Evolutionary conservation across 2,888 invertebrate species (phyloP).

Genomic region (Aquatica leii): DNA sequence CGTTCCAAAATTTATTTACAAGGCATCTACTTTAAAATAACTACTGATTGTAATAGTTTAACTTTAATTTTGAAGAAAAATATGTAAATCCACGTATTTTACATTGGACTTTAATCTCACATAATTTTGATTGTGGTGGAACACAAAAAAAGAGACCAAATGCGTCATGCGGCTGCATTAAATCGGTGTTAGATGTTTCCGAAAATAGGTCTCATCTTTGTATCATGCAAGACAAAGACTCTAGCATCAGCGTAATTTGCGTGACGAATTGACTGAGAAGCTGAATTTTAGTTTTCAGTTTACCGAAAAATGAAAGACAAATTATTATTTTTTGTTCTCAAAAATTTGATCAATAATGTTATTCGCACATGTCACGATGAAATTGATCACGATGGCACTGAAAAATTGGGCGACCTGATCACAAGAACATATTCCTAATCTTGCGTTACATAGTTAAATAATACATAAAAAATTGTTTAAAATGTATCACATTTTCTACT

Average conservation of each 20-base stretch:
- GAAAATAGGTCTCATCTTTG: conserved; percentile 9
- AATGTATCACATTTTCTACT: not conserved
- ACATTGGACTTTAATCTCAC: conserved; percentile 24
- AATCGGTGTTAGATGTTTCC: conserved; percentile 6
- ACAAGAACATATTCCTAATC: conserved; percentile 6
- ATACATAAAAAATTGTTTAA: not conserved
- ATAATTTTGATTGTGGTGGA: conserved; percentile 9
- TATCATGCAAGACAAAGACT: conserved; percentile 2
- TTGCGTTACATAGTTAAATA: too few species aligned
- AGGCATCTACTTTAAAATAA: conserved; percentile 45
- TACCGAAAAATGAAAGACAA: conserved; percentile 5
- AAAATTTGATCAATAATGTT: not conserved
- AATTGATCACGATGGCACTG: conserved; percentile 46
- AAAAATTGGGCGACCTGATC: conserved; percentile 2
- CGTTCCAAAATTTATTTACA: conserved; percentile 41
- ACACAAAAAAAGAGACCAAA: not conserved
- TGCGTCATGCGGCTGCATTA: conserved; percentile 12
- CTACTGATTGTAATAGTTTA: conserved; percentile 46
- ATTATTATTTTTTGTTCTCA: not conserved
- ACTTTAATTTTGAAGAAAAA: conserved; percentile 43
- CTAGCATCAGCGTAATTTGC: not conserved
- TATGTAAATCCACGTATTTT: conserved; percentile 44
- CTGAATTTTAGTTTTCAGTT: conserved; percentile 7
- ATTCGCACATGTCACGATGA: conserved; percentile 37
- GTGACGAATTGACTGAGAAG: not conserved